Base-by-base conservation (phyloP, 2,113 vertebrate species). In the Lepisosteus oculatus region DNA sequence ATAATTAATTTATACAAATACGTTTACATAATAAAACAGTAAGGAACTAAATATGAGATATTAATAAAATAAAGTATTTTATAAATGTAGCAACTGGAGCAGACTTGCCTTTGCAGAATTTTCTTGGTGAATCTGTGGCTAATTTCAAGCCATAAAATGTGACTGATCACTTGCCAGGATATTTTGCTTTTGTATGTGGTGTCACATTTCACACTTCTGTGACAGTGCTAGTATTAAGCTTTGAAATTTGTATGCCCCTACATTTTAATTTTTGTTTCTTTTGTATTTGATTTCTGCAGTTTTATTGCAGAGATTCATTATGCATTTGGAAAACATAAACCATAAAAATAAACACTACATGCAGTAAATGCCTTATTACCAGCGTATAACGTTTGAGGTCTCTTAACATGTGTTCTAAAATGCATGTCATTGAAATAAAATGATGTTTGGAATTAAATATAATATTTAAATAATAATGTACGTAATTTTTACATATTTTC, bases 151-250 rank as follows among this genome's bases (percentile, higher is more conserved):
- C 51, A 84, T 77, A 74, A 83, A 78, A 76, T 79, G 76, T 79
- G 86, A 85, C 83, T 90, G 83, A 89, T 91, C 70, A 84, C 77
- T 70, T 90, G 85, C 87, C 83, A 93, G 77, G 76, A 81, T 77
- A 84, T 81, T 88, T 80, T 84, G 80, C 12, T 82, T 87, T 84
- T 83, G 74, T 71, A 80, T 78, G 78, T 72, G 87, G 64, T 80
- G 87, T 88, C 80, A 79, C 68, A 82, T 92, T 91, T 92, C 91
- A 90, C 88, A 90, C 87, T 55, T 69, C 43, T 72, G 69, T 74
- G 74, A 74, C 76, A 76, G 41, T 68, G 83, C 70, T 80, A 64
- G 75, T 67, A 72, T 82, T 82, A 82, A 75, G 73, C 77, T 82
- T 78, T 61, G 17, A 51, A 9, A 6, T 69, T 17, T 69, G 6